These are phyloP conservation scores for Timandra comae DNA, from an alignment of 2,888 invertebrate species.

Conservation along the genomic window DNA sequence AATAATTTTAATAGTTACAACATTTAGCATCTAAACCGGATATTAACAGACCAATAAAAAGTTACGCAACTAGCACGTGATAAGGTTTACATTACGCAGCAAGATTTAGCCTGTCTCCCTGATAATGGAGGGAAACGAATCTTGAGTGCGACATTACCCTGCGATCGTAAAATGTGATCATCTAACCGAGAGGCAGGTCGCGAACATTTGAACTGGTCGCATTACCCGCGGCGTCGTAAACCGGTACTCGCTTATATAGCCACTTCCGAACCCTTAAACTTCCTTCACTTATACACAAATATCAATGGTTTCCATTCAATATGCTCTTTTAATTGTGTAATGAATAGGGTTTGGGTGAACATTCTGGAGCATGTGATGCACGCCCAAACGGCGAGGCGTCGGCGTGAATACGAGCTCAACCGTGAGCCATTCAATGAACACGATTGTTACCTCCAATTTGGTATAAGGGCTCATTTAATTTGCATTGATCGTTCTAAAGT, in stretches of 20 bases:
- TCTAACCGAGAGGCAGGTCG: constrained; percentile 32
- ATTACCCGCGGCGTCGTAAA: constrained; percentile 23
- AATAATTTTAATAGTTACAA: too few species aligned
- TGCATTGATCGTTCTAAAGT: too few species aligned
- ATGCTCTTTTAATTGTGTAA: constrained; percentile 21
- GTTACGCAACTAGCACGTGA: constrained; percentile 29
- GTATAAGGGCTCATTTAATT: too few species aligned
- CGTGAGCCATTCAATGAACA: constrained; percentile 21
- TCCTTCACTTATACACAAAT: background rate
- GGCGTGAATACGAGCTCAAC: constrained; percentile 7
- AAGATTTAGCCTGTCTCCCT: constrained; percentile 41
- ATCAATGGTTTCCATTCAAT: background rate
- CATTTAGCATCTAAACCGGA: background rate
- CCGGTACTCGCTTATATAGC: constrained; percentile 15
- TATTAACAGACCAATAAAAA: constrained; percentile 19
- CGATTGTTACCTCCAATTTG: constrained; percentile 13
- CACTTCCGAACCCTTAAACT: background rate
- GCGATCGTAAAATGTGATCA: constrained; percentile 41
- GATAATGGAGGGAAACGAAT: constrained; percentile 45
- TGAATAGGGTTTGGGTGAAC: constrained; percentile 25
- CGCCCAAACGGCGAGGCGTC: constrained; percentile 9
- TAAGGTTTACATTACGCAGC: constrained; percentile 29
- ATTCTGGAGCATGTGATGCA: constrained; percentile 14
- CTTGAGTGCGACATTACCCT: constrained; percentile 39
- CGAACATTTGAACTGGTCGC: constrained; percentile 32